Conservation (phyloP, 2,113 vertebrate species). For the Arenaria interpres region DNA sequence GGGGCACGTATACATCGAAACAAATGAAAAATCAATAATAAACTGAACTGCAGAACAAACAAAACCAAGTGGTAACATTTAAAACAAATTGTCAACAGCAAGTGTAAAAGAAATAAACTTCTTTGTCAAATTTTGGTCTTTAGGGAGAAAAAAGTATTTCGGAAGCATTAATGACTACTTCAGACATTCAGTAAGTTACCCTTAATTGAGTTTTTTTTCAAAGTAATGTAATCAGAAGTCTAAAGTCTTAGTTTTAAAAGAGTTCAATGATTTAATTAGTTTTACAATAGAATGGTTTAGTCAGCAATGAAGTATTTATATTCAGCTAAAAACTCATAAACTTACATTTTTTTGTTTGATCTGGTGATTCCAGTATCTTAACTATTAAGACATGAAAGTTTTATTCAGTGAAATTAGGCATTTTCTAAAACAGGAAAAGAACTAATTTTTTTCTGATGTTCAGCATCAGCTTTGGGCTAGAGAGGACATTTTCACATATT, state of each 20-base stretch:
- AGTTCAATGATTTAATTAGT: slow-evolving; percentile 34
- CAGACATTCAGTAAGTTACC: background rate
- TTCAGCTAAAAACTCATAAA: slow-evolving; percentile 37
- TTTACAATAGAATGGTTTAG: slow-evolving; percentile 18
- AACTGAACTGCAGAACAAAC: background rate
- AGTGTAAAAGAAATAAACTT: background rate
- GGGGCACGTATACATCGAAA: background rate
- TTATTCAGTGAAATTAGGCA: background rate
- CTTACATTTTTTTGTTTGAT: background rate
- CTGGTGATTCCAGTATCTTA: background rate
- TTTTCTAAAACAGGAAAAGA: slow-evolving; percentile 7
- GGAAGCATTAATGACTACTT: background rate
- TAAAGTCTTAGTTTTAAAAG: slow-evolving; percentile 1
- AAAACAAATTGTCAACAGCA: background rate
- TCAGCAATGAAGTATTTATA: slow-evolving; percentile 44
- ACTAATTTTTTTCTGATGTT: background rate
- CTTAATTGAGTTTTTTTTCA: background rate
- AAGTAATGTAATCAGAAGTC: background rate
- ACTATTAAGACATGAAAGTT: background rate
- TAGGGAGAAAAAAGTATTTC: background rate
- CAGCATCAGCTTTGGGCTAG: background rate
- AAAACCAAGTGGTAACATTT: background rate
- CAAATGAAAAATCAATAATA: background rate
- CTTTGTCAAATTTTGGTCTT: background rate
- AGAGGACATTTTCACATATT: background rate